phyloP scores from a whole-genome alignment of 2,888 invertebrate genomes.

The Chaetogeoica ovagalla region DNA sequence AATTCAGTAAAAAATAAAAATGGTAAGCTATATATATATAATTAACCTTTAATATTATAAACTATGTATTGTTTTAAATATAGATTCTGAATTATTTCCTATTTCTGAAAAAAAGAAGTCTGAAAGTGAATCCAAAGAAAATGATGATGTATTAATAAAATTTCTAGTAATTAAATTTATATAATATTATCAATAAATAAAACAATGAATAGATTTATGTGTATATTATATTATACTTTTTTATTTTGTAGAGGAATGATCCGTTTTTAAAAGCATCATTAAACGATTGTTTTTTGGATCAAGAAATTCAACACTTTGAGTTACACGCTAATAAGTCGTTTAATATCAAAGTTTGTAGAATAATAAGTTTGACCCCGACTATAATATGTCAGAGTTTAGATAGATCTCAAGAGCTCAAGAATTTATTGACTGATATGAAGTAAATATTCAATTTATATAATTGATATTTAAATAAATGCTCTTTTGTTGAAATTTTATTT shows the following conservation, averaged over 20 bases:
- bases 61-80: no score
- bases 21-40: background rate
- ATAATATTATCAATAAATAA: background rate
- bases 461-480: background rate
- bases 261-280: constrained; percentile 1
- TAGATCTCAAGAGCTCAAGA: background rate
- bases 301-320: constrained; percentile 2
- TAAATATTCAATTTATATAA: constrained; percentile 4
- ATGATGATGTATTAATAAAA: constrained; percentile 15
- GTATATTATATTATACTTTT: background rate
- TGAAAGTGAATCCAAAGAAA: background rate
- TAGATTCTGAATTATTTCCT: background rate
- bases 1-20: background rate
- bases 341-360: constrained; percentile 15
- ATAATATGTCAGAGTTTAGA: constrained; percentile 17
- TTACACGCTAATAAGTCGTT: background rate
- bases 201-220: background rate
- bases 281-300: constrained; percentile 29
- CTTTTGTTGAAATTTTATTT: background rate
- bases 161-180: constrained; percentile 26
- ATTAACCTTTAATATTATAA: background rate
- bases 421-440: constrained; percentile 33
- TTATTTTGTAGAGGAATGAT: constrained; percentile 25
- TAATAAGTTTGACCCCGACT: background rate
- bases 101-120: background rate